Evolutionary conservation across 2,113 vertebrate genomes (phyloP), one percentile per base, ranked within the genome.

Genomic region (Tetrax tetrax): DNA sequence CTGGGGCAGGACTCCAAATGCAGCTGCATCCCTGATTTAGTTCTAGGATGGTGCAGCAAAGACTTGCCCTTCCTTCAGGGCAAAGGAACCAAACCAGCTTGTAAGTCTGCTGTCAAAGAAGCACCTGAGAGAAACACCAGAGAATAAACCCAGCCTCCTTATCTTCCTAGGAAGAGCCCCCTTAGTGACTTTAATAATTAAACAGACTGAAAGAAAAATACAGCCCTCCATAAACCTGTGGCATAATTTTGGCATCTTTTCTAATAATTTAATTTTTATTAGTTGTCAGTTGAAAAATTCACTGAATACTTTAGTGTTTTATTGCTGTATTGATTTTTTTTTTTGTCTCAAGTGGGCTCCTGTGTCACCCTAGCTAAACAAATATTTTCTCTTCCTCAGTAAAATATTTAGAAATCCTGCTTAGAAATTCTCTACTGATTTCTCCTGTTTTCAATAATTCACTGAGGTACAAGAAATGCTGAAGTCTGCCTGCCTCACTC

Each of bases 291-390:
- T 71, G 56, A 95, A 97, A 93, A 94, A 69, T 80, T 96, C 94
- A 85, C 87, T 95, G 87, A 95, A 97, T 95, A 77, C 45, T 94
- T 97, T 21, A 89, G 66, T 90, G 83, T 93, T 95, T 95, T 96
- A 97, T 93, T 97, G 70, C 88, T 91, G 68, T 77, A 98, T 92
- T 97, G 95, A 97, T 95, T 97, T 94, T 89, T 95, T 97, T 94
- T 89, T 96, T 97, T 95, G 56, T 93, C 90, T 96, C 93, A 80
- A 87, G 63, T 91, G 83, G 84, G 94, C 56, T 95, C 66, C 92
- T 83, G 28, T 94, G 83, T 97, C 93, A 97, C 78, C 91, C 60
- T 85, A 96, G 69, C 93, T 97, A 96, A 96, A 97, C 92, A 98
- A 97, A 96, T 97, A 96, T 97, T 98, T 98, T 96, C 74, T 96